Evolutionary conservation across 2,113 vertebrate genomes (phyloP).

Genomic region (Raja brachyura): DNA sequence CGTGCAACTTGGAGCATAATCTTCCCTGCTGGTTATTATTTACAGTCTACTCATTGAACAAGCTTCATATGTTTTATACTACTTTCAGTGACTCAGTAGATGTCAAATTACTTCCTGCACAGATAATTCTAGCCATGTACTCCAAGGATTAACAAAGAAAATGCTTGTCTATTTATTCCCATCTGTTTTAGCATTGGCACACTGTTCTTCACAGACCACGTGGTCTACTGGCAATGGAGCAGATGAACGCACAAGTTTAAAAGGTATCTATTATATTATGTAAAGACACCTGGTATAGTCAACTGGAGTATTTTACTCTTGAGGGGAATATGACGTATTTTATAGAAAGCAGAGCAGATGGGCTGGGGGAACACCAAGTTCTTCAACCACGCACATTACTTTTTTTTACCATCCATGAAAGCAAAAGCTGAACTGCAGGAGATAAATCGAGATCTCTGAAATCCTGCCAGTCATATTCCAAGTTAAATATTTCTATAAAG

Average conservation of each 20-base stretch:
- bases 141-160: constrained; percentile 12
- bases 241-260: not conserved
- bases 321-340: not conserved
- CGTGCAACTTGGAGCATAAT: not conserved
- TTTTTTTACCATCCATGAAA: not conserved
- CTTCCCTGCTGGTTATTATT: not conserved
- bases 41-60: not conserved
- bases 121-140: constrained; percentile 10
- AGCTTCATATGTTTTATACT: not conserved
- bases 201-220: not conserved
- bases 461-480: not conserved
- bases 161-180: not conserved
- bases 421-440: not conserved
- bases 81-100: not conserved
- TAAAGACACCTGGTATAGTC: not conserved
- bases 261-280: constrained; percentile 14
- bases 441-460: not conserved
- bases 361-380: constrained; percentile 16
- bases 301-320: not conserved
- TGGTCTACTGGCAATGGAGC: not conserved
- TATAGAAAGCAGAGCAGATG: constrained; percentile 13
- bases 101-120: not conserved
- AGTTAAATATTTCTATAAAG: not conserved
- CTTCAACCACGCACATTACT: not conserved
- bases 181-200: not conserved